phyloP scores from a whole-genome alignment of 2,797 vertebrate genomes.

The Pitangus sulphuratus region DNA sequence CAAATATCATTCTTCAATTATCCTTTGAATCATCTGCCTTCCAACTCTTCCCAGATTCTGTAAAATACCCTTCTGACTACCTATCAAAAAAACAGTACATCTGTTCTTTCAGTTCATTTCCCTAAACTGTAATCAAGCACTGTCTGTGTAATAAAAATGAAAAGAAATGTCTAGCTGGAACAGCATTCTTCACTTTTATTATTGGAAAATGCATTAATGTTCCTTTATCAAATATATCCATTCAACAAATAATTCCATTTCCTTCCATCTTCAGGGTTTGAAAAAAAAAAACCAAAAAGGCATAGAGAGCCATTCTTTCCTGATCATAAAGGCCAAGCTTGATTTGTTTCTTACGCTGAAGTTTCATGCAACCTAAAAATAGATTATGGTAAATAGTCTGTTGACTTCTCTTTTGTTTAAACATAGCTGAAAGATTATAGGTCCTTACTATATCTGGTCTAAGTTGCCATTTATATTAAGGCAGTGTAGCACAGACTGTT shows the following conservation, averaged over 20 bases:
- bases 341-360: background rate
- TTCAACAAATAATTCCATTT: constrained; percentile 2
- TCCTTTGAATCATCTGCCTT: constrained; percentile 48
- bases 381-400: background rate
- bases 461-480: background rate
- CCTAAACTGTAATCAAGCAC: constrained; percentile 44
- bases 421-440: background rate
- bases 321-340: background rate
- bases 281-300: background rate
- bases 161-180: constrained; percentile 25
- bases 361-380: background rate
- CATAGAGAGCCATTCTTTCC: background rate
- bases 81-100: constrained; percentile 29
- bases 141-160: constrained; percentile 27
- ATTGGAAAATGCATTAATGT: constrained; percentile 31
- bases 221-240: constrained; percentile 30
- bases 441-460: background rate
- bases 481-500: background rate
- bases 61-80: constrained; percentile 39
- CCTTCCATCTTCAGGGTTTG: background rate
- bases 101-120: constrained; percentile 53
- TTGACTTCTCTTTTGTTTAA: constrained; percentile 23
- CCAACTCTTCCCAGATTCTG: background rate
- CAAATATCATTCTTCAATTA: constrained; percentile 51
- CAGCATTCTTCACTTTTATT: constrained; percentile 41